Percentiles rank a stretch among this genome's conserved stretches.
Evolutionary conservation across 2,888 invertebrate genomes (phyloP).

Genomic region (Coenonympha arcania): DNA sequence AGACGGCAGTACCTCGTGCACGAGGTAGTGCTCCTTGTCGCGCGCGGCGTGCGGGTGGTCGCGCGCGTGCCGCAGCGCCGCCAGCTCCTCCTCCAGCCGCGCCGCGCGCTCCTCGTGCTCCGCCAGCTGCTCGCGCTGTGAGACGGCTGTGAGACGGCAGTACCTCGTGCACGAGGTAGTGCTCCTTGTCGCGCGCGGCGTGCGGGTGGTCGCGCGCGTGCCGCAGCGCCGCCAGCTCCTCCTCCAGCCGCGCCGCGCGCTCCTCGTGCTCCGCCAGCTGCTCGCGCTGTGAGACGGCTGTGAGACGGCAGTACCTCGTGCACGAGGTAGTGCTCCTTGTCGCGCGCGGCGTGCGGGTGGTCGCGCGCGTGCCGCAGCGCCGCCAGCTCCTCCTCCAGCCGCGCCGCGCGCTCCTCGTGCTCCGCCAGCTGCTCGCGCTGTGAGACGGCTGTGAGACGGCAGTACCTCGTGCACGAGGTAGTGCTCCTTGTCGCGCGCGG

Average conservation of each 20-base stretch:
- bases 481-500: slow-evolving; percentile 89
- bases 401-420: slow-evolving; percentile 88
- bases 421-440: slow-evolving; percentile 87
- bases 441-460: no score
- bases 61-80: slow-evolving; percentile 79
- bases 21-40: slow-evolving; percentile 93
- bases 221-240: slow-evolving; percentile 86
- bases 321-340: slow-evolving; percentile 92
- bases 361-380: slow-evolving; percentile 83
- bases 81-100: slow-evolving; percentile 86
- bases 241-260: slow-evolving; percentile 85
- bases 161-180: slow-evolving; percentile 91
- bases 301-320: slow-evolving; percentile 81
- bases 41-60: slow-evolving; percentile 91
- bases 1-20: slow-evolving; percentile 81
- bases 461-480: slow-evolving; percentile 90
- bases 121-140: no score
- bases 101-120: slow-evolving; percentile 90
- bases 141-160: no score
- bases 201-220: slow-evolving; percentile 87
- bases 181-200: slow-evolving; percentile 89
- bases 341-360: slow-evolving; percentile 89
- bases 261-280: slow-evolving; percentile 90
- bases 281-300: no score
- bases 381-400: slow-evolving; percentile 86